Evolutionary conservation across 1,140 invertebrate species (phyloP).

Genomic region (Lamellibrachia luymesi): DNA sequence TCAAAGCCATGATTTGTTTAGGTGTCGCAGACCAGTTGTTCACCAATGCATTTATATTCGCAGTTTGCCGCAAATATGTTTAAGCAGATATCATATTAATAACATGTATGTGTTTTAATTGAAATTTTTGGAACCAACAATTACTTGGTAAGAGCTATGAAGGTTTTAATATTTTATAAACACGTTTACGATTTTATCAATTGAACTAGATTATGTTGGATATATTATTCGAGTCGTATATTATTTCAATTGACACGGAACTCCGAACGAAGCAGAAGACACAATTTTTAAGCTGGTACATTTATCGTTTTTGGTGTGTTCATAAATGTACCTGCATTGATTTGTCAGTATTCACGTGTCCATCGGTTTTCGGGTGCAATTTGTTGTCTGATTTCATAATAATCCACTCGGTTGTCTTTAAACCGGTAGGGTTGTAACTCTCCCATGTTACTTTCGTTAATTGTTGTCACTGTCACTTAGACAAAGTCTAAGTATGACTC

Average conservation of each 20-base stretch:
- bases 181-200: neutral
- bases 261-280: neutral
- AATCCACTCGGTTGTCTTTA: no score
- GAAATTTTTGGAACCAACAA: neutral
- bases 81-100: neutral
- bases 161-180: neutral
- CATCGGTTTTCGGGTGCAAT: neutral
- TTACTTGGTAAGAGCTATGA: neutral
- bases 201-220: neutral
- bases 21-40: neutral
- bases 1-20: neutral
- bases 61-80: neutral
- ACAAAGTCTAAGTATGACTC: no score
- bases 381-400: neutral
- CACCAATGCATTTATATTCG: neutral
- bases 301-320: no score
- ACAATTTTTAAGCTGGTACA: neutral
- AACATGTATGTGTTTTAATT: neutral
- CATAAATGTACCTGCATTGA: no score
- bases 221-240: neutral
- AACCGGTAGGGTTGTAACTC: no score
- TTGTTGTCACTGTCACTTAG: no score
- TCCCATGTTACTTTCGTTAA: no score
- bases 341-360: neutral
- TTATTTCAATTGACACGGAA: neutral